Base-by-base conservation (phyloP, 2,888 invertebrate species). In the Cryptosula pallasiana region DNA sequence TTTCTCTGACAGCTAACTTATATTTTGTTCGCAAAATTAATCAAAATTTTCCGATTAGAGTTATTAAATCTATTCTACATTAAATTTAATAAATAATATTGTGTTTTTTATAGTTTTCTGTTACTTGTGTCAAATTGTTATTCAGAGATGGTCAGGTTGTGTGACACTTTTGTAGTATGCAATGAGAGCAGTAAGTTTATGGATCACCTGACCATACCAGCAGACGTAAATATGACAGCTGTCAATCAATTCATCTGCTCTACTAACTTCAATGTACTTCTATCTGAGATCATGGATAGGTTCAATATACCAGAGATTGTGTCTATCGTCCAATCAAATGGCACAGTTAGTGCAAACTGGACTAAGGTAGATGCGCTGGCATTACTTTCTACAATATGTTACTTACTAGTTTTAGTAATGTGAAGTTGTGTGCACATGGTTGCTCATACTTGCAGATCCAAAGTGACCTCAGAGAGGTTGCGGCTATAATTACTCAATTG, bases 321-420 rank as follows among this genome's bases (percentile, higher is more conserved):
- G n/a, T 16, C 32, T 1, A 29, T 20, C 25, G 45, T 45, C 2
- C 9, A 45, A 29, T 27, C 2, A 16, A 55, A 72, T 27, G 35
- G 35, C 1, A 35, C 74, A 13, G 36, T 54, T 9, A 54, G n/a
- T 16, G 73, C 74, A 16, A 73, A 78, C 73, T 77, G 76, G 78
- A 73, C 72, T 9, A 45, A 63, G 34, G 69, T 76, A 0, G 9
- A 32, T 32, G 16, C 32, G 25, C 45, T 13, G n/a, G n/a, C n/a
- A n/a, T n/a, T n/a, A n/a, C n/a, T n/a, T n/a, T n/a, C n/a, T n/a
- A n/a, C n/a, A n/a, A n/a, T n/a, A n/a, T n/a, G n/a, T n/a, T n/a
- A n/a, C n/a, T n/a, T n/a, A n/a, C n/a, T n/a, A n/a, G n/a, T n/a
- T n/a, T n/a, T n/a, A n/a, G n/a, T n/a, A n/a, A n/a, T n/a, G n/a